Conservation (phyloP, 2,113 vertebrate species). For the Cacatua alba region DNA sequence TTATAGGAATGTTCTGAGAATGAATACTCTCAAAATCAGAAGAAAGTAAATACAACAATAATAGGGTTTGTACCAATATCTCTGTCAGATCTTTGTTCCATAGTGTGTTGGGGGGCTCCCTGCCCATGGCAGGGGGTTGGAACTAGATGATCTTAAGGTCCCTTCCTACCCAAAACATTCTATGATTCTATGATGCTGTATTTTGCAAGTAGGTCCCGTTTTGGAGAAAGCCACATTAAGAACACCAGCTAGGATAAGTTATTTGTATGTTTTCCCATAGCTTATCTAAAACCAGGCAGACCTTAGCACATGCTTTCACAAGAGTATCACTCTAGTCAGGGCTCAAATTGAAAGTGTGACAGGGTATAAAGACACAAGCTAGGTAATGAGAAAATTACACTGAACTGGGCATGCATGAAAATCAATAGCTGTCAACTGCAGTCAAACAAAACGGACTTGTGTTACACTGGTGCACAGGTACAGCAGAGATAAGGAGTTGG, state of each 20-base stretch:
- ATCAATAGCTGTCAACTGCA: background rate
- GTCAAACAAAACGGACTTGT: background rate
- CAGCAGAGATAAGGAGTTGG: background rate
- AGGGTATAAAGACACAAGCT: background rate
- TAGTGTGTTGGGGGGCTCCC: background rate
- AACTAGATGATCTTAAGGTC: background rate
- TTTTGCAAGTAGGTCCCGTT: background rate
- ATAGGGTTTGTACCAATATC: background rate
- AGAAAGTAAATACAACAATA: background rate
- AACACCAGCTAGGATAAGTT: background rate
- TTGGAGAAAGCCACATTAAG: background rate
- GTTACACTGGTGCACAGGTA: background rate
- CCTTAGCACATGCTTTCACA: background rate
- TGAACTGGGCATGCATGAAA: background rate
- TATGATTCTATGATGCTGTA: background rate
- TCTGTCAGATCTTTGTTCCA: background rate
- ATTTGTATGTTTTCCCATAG: background rate
- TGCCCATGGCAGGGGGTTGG: background rate
- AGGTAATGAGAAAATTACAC: background rate
- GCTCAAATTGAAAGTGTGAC: background rate
- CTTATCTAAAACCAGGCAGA: background rate
- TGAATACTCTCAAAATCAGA: background rate
- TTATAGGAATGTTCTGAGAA: background rate
- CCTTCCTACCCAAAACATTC: background rate
- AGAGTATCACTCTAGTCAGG: background rate